These are phyloP conservation scores for Sebastes steindachneri DNA, from an alignment of 2,797 vertebrate species.

Conservation along the genomic window DNA sequence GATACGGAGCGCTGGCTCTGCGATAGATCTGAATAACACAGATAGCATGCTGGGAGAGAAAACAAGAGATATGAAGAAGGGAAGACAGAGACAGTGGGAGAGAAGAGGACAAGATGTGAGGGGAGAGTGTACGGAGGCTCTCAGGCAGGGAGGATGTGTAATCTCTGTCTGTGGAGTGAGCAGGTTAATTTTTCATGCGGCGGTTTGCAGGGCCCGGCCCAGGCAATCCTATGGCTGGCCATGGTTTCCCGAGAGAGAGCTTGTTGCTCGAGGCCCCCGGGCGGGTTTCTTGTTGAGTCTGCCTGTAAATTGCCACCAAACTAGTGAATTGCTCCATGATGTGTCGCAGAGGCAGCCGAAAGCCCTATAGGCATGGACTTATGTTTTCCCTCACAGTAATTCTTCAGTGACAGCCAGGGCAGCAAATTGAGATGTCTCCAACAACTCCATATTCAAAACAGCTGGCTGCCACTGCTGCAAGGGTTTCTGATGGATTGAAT, in stretches of 20 bases:
- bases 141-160: conserved; percentile 40
- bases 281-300: conserved; percentile 70
- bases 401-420: conserved; percentile 63
- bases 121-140: conserved; percentile 18
- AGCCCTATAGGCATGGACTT: conserved; percentile 67
- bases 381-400: conserved; percentile 66
- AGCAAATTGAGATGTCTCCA: conserved; percentile 68
- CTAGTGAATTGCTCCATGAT: conserved; percentile 78
- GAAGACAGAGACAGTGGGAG: conserved; percentile 2
- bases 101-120: conserved; percentile 36
- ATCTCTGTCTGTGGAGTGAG: conserved; percentile 53
- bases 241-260: conserved; percentile 62
- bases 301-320: conserved; percentile 80
- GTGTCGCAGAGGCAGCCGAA: conserved; percentile 63
- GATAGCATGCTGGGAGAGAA: conserved; percentile 7
- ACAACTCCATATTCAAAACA: conserved; percentile 54
- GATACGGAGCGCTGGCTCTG: conserved; percentile 35
- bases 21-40: conserved; percentile 28
- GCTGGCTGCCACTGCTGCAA: conserved; percentile 32
- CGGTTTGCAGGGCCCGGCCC: conserved; percentile 45
- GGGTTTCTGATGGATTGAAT: conserved; percentile 37
- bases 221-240: conserved; percentile 53
- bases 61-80: conserved; percentile 3
- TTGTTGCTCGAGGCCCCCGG: conserved; percentile 65
- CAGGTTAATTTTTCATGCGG: conserved; percentile 75